These are phyloP conservation scores for Paraescarpia echinospica DNA, from an alignment of 1,140 invertebrate genomes.

Conservation along the genomic window DNA sequence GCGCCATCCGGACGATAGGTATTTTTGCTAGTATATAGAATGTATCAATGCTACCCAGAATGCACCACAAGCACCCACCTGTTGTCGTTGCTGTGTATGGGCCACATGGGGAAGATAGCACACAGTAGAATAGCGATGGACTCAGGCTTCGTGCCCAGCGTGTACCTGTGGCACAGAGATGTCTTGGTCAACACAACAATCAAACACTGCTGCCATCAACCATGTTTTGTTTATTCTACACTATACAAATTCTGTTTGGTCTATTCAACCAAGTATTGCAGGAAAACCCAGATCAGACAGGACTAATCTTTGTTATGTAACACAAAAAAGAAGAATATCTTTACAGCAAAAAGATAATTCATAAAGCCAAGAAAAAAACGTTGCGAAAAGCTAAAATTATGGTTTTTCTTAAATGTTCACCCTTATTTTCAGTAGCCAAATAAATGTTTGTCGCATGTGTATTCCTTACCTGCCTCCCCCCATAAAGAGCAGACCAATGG, in stretches of 20 bases:
- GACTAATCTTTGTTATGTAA: too few species aligned
- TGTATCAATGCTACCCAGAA: too few species aligned
- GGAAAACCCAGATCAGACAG: not conserved
- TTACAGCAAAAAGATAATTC: too few species aligned
- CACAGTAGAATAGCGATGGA: constrained; percentile 86
- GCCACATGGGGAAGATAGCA: constrained; percentile 95
- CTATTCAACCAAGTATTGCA: not conserved
- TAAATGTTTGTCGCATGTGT: not conserved
- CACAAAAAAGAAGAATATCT: too few species aligned
- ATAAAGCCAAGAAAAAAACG: too few species aligned
- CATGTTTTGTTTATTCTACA: not conserved
- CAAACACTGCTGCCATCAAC: not conserved
- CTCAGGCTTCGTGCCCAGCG: constrained; percentile 78
- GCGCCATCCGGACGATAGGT: too few species aligned
- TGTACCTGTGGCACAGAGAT: constrained; percentile 65
- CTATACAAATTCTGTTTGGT: not conserved
- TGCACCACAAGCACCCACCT: constrained; percentile 61
- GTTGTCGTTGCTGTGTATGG: constrained; percentile 93
- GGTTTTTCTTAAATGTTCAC: too few species aligned
- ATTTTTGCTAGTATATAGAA: too few species aligned
- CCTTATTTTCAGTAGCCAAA: not conserved
- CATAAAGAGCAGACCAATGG: constrained; percentile 87
- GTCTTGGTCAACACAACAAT: not conserved
- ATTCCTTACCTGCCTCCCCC: constrained; percentile 65
- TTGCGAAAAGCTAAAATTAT: too few species aligned